Evolutionary conservation across 2,888 invertebrate genomes (phyloP).

Genomic region (Nemotelus pantherinus): DNA sequence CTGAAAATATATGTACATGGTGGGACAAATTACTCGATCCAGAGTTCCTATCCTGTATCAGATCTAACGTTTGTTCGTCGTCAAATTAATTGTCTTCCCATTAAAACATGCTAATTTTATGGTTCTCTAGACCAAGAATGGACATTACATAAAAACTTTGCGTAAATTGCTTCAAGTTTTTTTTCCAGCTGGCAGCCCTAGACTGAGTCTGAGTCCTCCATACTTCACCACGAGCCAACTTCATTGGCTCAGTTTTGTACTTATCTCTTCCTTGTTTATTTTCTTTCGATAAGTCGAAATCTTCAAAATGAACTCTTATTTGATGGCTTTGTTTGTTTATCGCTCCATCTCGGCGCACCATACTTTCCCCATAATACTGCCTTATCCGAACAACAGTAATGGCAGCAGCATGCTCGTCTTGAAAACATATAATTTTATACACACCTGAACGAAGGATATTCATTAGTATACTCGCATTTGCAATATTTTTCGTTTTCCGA

Average conservation of each 20-base stretch:
- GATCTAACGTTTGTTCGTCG: no score
- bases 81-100: no score
- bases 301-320: constrained; percentile 20
- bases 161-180: no score
- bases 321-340: constrained; percentile 40
- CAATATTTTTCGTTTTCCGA: not conserved
- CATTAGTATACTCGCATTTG: not conserved
- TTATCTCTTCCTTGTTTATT: constrained; percentile 3
- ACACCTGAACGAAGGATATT: constrained; percentile 6
- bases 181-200: no score
- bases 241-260: not conserved
- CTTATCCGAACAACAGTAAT: not conserved
- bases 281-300: constrained; percentile 20
- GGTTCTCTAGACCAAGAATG: no score
- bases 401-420: not conserved
- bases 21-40: no score
- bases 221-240: no score
- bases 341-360: not conserved
- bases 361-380: not conserved
- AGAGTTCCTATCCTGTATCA: no score
- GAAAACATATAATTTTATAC: constrained; percentile 14
- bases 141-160: no score
- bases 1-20: no score
- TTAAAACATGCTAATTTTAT: no score
- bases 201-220: no score